Percentiles rank a stretch among this genome's conserved stretches.
Conservation (phyloP, 2,888 invertebrate species). For the Drosophila peninsularis region DNA sequence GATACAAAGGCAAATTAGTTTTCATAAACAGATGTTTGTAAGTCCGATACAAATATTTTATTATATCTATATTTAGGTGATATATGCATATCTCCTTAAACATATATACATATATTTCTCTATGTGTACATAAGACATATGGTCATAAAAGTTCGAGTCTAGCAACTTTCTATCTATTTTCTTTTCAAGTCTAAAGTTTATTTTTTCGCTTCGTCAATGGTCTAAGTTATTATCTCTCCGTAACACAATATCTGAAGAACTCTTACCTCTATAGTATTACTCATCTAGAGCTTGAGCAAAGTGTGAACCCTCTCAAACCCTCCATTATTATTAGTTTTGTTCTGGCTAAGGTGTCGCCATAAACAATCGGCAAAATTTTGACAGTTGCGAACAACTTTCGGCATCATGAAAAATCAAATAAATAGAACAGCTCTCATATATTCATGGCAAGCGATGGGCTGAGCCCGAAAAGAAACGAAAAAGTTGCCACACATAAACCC, state of each 20-base stretch:
- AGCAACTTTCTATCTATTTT: not conserved
- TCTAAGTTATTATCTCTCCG: not conserved
- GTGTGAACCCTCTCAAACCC: not conserved
- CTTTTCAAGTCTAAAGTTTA: not conserved
- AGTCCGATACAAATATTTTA: not conserved
- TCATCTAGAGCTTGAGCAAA: not conserved
- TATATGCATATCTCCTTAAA: not conserved
- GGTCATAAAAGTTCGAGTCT: not conserved
- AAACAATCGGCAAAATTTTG: slow-evolving; percentile 30
- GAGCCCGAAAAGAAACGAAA: slow-evolving; percentile 50
- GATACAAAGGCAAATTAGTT: not conserved
- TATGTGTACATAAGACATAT: not conserved
- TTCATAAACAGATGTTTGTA: not conserved
- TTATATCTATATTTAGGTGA: not conserved
- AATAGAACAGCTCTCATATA: slow-evolving; percentile 71
- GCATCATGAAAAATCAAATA: slow-evolving; percentile 44
- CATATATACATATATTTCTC: not conserved
- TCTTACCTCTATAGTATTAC: not conserved
- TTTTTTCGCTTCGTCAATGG: not conserved
- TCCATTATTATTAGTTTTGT: slow-evolving; percentile 1
- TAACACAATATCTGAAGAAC: not conserved
- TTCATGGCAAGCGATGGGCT: slow-evolving; percentile 74
- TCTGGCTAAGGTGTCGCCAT: slow-evolving; percentile 18
- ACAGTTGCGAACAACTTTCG: slow-evolving; percentile 21
- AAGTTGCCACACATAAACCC: slow-evolving; percentile 59